These are phyloP conservation scores for Daboia siamensis DNA, from an alignment of 2,113 vertebrate genomes.

Conservation along the genomic window DNA sequence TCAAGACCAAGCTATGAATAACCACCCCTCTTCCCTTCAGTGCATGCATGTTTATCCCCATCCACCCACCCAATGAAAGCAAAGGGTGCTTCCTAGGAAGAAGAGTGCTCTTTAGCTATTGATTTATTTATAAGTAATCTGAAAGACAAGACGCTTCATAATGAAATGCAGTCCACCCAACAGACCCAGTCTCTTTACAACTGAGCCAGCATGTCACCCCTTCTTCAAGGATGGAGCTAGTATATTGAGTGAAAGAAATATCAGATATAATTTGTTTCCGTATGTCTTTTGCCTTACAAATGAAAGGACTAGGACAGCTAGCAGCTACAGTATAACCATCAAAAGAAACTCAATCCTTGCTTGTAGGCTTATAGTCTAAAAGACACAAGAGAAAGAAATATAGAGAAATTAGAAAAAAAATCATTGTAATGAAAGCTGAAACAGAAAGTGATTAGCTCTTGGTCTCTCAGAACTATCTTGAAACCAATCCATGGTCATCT, in stretches of 20 bases:
- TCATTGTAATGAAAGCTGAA: background rate
- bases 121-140: constrained; percentile 52
- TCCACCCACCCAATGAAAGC: constrained; percentile 31
- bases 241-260: background rate
- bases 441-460: background rate
- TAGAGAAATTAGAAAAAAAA: background rate
- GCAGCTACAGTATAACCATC: background rate
- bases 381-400: background rate
- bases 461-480: background rate
- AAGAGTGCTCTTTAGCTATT: constrained; percentile 65
- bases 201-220: background rate
- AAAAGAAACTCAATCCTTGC: background rate
- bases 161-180: constrained; percentile 53
- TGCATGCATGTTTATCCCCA: too few species aligned
- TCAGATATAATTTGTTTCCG: background rate
- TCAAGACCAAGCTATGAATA: constrained; percentile 38
- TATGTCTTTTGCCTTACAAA: background rate
- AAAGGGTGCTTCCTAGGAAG: constrained; percentile 52
- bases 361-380: background rate
- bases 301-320: background rate
- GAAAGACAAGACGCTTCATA: constrained; percentile 64
- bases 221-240: background rate
- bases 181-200: background rate
- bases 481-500: background rate
- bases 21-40: background rate